Evolutionary conservation across 2,888 invertebrate genomes (phyloP), one percentile per base, ranked within the genome.

Genomic region (Andricus quercusramuli): DNA sequence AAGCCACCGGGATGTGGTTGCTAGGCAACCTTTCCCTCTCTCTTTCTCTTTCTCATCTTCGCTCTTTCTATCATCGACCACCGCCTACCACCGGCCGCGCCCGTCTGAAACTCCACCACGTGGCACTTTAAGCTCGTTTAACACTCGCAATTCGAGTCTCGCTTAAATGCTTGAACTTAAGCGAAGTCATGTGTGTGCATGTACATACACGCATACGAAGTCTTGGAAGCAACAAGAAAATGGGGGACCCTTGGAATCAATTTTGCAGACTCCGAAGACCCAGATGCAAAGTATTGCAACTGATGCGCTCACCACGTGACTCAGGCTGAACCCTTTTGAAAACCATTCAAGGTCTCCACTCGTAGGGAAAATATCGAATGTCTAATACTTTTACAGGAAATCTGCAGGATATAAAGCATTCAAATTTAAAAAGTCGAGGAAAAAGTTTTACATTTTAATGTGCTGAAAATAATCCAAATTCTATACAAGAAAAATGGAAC

Each of bases 51-150:
- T 79, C 66, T 65, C 80, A n/a, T 78, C 17, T 77, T 59, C 77
- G 68, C 80, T 74, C 74, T 80, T 84, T 86, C 88, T 86, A 86
- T 89, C 89, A 90, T 90, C 90, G 90, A 90, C 90, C 90, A 89
- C 87, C 87, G 86, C 85, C 86, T 86, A 83, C 82, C 83, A 84
- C 80, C 86, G n/a, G 85, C 90, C 90, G 89, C 90, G 88, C 90
- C 90, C 90, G 90, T 90, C 90, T 90, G 88, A 88, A 89, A 88
- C 87, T 87, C 82, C 84, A 87, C 88, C 85, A 86, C 86, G 85
- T 84, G 84, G 83, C 79, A 62, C 25, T 83, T 79, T 66, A 76
- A 77, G 80, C 67, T 78, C 65, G 78, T 80, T 78, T 77, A 79
- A 68, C 79, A 82, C 80, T 79, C 77, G 66, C 77, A 77, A 79